These are phyloP conservation scores for Drosophila watanabei DNA, from an alignment of 1,140 invertebrate species.

Conservation along the genomic window DNA sequence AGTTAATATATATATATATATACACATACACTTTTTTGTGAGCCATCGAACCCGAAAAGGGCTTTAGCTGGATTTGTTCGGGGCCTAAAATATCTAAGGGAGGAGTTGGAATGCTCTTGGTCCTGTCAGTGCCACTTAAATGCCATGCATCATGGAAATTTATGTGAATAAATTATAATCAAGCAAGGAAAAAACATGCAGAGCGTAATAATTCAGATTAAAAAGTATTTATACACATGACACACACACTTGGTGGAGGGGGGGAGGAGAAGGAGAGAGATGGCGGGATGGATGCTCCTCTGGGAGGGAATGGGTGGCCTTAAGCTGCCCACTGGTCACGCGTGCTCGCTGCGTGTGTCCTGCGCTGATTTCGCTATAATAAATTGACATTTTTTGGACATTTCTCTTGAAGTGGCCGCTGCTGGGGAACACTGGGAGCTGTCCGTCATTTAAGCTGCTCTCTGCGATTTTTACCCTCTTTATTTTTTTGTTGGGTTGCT, in stretches of 20 bases:
- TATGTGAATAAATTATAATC: constrained; percentile 80
- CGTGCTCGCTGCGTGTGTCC: constrained; percentile 45
- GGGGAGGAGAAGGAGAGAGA: not conserved
- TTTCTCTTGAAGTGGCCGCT: constrained; percentile 32
- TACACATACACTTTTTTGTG: constrained; percentile 1
- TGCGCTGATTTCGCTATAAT: constrained; percentile 70
- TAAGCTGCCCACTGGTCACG: constrained; percentile 51
- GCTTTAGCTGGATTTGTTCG: constrained; percentile 26
- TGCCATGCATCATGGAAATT: constrained; percentile 77
- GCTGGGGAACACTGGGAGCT: constrained; percentile 32
- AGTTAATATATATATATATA: constrained; percentile 4
- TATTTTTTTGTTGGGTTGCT: constrained; percentile 12
- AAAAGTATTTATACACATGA: constrained; percentile 77
- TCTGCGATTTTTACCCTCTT: constrained; percentile 26
- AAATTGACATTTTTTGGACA: constrained; percentile 75
- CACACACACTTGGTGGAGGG: constrained; percentile 25
- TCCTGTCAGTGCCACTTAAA: constrained; percentile 71
- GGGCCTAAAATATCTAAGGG: constrained; percentile 46
- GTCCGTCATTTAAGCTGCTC: constrained; percentile 58
- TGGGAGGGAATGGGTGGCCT: constrained; percentile 19
- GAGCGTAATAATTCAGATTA: constrained; percentile 76
- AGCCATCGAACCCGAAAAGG: constrained; percentile 9
- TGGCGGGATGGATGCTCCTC: not conserved
- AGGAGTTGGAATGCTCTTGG: constrained; percentile 33
- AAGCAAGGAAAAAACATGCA: constrained; percentile 50